phyloP scores from a whole-genome alignment of 2,888 invertebrate species.

The Parapristionchus giblindavisi region DNA sequence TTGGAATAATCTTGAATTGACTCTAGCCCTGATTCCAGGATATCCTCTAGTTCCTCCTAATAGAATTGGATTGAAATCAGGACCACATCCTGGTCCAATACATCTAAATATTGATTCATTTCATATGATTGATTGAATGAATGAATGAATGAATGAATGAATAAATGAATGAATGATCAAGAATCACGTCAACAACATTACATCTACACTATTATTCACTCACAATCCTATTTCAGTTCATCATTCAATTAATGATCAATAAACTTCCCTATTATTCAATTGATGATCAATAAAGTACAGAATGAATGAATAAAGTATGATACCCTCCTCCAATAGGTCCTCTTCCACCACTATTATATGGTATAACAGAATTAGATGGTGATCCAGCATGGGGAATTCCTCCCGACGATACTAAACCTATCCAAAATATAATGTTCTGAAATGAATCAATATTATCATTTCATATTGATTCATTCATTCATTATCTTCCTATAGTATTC shows the following conservation, averaged over 20 bases:
- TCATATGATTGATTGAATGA: too few relatives aligned
- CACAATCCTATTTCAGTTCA: too few relatives aligned
- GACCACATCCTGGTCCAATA: conserved; percentile 40
- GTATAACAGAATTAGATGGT: conserved; percentile 13
- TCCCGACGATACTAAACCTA: conserved; percentile 4
- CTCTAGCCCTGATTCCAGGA: conserved; percentile 63
- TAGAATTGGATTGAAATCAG: conserved; percentile 58
- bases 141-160: neutral
- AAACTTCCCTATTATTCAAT: conserved; percentile 7
- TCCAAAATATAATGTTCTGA: neutral
- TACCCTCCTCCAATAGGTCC: conserved; percentile 29
- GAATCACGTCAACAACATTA: neutral
- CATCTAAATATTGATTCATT: conserved; percentile 12
- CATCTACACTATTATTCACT: neutral
- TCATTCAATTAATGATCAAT: conserved; percentile 8
- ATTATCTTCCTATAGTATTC: neutral
- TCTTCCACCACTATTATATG: conserved; percentile 18
- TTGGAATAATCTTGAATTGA: conserved; percentile 64
- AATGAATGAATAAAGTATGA: neutral
- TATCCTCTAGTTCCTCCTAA: conserved; percentile 56
- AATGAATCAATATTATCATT: too few relatives aligned
- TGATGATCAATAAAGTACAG: neutral
- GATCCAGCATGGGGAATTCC: neutral
- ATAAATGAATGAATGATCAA: neutral
- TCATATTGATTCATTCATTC: too few relatives aligned